Conservation (phyloP, 2,797 vertebrate species). For the Toxotes lorentzi region DNA sequence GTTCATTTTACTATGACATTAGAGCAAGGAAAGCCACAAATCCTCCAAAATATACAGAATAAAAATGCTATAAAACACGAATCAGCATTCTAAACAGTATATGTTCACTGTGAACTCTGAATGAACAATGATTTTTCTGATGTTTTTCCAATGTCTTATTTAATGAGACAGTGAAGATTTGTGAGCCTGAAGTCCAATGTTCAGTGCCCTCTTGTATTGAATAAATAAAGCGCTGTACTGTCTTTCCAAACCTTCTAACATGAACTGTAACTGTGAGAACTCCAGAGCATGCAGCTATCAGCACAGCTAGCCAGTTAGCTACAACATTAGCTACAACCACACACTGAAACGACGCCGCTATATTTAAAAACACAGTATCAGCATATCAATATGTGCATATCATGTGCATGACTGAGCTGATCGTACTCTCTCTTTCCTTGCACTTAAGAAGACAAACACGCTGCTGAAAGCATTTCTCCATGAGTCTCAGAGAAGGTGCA, state of each 20-base stretch:
- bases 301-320: constrained; percentile 35
- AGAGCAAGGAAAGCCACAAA: neutral
- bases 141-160: neutral
- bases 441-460: neutral
- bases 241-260: neutral
- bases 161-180: neutral
- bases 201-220: neutral
- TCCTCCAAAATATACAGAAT: neutral
- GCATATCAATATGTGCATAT: accelerated
- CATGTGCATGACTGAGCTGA: neutral
- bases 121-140: neutral
- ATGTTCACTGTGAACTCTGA: neutral
- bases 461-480: neutral
- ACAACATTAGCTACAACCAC: constrained; percentile 3
- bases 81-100: neutral
- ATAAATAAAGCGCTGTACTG: neutral
- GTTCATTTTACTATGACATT: neutral
- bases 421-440: constrained; percentile 3
- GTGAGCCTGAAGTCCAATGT: neutral
- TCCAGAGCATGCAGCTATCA: constrained; percentile 39
- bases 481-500: neutral
- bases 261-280: neutral
- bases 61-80: neutral
- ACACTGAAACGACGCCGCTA: neutral
- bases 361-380: neutral